These are phyloP conservation scores for Nysson spinosus DNA, from an alignment of 2,888 invertebrate genomes.

Conservation along the genomic window DNA sequence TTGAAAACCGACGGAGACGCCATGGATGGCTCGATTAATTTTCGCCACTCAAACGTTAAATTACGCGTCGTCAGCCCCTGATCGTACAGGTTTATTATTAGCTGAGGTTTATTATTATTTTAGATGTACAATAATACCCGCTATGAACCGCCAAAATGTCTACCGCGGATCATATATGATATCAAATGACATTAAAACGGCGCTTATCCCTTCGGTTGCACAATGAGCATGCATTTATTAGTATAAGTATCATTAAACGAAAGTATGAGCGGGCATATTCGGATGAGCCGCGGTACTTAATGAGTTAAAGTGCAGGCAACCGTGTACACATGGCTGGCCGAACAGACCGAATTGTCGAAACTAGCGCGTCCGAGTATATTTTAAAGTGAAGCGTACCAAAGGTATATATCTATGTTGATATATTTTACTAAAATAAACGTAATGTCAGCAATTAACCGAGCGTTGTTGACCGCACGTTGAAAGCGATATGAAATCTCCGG, in stretches of 20 bases:
- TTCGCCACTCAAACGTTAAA: background rate
- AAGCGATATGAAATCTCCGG: conserved; percentile 28
- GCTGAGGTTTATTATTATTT: background rate
- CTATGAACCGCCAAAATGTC: background rate
- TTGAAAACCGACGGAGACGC: conserved; percentile 58
- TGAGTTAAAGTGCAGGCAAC: background rate
- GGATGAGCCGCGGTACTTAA: conserved; percentile 34
- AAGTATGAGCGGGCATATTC: conserved; percentile 25
- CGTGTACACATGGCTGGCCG: background rate
- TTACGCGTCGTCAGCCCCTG: background rate
- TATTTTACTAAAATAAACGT: conserved; percentile 40
- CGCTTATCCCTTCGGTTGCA: background rate
- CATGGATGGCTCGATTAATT: conserved; percentile 12
- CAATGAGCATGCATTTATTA: conserved; percentile 7
- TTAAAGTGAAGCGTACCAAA: conserved; percentile 2
- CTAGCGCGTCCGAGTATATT: background rate
- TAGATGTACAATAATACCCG: background rate
- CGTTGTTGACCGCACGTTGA: conserved; percentile 11
- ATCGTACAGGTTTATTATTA: background rate
- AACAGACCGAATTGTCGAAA: background rate
- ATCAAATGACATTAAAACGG: background rate
- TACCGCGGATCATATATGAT: background rate
- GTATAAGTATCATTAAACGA: conserved; percentile 40
- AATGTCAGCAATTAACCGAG: conserved; percentile 38
- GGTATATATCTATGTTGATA: conserved; percentile 1